Evolutionary conservation across 2,797 vertebrate species (phyloP).

Genomic region (Coccyzus lansbergi): DNA sequence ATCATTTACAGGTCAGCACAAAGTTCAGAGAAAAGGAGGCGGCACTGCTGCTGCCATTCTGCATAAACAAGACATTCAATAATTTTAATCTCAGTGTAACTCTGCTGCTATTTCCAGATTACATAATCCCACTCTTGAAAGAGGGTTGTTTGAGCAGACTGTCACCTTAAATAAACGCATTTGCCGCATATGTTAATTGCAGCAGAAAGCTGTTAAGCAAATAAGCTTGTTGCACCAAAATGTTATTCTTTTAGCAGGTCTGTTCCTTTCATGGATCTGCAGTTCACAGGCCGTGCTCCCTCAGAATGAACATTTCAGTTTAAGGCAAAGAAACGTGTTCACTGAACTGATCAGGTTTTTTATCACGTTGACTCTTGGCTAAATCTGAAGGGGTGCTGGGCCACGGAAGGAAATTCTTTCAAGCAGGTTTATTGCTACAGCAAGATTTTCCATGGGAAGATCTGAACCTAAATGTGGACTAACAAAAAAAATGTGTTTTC

Average conservation of each 20-base stretch:
- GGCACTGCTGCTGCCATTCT: neutral
- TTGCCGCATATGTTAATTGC: neutral
- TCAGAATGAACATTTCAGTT: slow-evolving; percentile 46
- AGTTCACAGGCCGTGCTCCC: neutral
- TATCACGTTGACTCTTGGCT: neutral
- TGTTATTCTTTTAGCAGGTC: slow-evolving; percentile 64
- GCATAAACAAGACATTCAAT: neutral
- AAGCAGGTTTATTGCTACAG: slow-evolving; percentile 8
- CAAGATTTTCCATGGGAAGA: neutral
- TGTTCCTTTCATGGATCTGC: slow-evolving; percentile 26
- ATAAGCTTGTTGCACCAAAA: slow-evolving; percentile 58
- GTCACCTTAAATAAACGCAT: slow-evolving; percentile 37
- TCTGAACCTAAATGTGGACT: neutral
- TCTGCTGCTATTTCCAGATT: slow-evolving; percentile 28
- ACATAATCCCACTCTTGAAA: slow-evolving; percentile 40
- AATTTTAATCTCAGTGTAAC: slow-evolving; percentile 39
- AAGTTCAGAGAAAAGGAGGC: neutral
- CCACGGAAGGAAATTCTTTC: neutral
- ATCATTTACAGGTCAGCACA: neutral
- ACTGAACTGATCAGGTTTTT: slow-evolving; percentile 46
- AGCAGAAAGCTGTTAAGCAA: slow-evolving; percentile 66
- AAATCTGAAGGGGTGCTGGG: neutral
- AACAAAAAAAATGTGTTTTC: neutral
- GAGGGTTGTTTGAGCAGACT: slow-evolving; percentile 33
- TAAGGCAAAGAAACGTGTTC: slow-evolving; percentile 19